Conservation (phyloP, 2,888 invertebrate species). For the Ophonus ardosiacus region DNA sequence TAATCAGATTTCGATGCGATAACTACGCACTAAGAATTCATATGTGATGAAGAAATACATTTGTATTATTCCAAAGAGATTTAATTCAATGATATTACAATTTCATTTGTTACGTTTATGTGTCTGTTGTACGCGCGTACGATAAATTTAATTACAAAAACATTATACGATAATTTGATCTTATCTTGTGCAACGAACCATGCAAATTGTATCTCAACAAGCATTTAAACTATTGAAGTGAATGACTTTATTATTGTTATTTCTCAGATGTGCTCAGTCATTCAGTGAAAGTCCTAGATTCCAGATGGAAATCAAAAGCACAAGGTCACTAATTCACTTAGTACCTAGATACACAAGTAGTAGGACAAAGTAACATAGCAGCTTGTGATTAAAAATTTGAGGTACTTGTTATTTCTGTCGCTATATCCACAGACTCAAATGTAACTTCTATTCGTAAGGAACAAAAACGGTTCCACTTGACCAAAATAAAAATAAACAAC, state of each 20-base stretch:
- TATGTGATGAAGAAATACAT: slow-evolving; percentile 24
- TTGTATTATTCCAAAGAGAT: neutral
- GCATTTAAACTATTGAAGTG: slow-evolving; percentile 40
- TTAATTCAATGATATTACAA: slow-evolving; percentile 49
- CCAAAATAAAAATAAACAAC: no score
- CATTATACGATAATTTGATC: slow-evolving; percentile 46
- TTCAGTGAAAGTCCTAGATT: slow-evolving; percentile 30
- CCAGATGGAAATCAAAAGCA: slow-evolving; percentile 19
- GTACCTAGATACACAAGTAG: neutral
- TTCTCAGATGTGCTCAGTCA: slow-evolving; percentile 5
- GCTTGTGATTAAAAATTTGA: neutral
- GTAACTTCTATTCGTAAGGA: no score
- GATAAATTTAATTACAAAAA: slow-evolving; percentile 51
- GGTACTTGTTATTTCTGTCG: no score
- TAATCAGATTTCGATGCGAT: neutral
- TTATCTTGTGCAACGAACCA: slow-evolving; percentile 49
- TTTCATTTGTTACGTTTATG: slow-evolving; percentile 44
- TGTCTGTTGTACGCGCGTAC: slow-evolving; percentile 15
- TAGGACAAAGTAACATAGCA: neutral
- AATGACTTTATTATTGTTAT: slow-evolving; percentile 51
- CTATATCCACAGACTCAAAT: no score
- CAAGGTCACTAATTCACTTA: slow-evolving; percentile 17
- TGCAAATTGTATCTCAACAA: slow-evolving; percentile 49
- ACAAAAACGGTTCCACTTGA: no score
- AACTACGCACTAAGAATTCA: neutral